Evolutionary conservation across 2,113 vertebrate species (phyloP).

Genomic region (Illadopsis cleaveri): DNA sequence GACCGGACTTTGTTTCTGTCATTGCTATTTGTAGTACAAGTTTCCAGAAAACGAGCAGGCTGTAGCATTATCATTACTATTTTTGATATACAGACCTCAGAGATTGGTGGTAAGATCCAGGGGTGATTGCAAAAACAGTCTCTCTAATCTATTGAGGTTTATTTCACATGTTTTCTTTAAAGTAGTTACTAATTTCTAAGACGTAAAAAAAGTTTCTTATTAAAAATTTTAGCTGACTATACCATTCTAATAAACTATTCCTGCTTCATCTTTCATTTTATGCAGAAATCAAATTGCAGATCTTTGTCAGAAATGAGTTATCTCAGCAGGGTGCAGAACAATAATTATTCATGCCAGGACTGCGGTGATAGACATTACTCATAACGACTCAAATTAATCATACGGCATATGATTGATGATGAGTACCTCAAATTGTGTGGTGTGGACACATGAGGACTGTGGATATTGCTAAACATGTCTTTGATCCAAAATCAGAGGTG

Average conservation of each 20-base stretch:
- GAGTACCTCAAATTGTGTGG: slow-evolving; percentile 39
- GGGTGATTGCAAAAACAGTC: neutral
- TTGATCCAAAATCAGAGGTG: slow-evolving; percentile 59
- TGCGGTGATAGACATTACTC: slow-evolving; percentile 63
- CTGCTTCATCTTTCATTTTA: slow-evolving; percentile 23
- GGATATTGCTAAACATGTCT: slow-evolving; percentile 58
- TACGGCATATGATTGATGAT: slow-evolving; percentile 52
- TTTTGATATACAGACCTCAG: neutral
- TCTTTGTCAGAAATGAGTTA: slow-evolving; percentile 62
- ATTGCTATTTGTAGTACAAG: neutral
- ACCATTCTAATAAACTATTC: slow-evolving; percentile 8
- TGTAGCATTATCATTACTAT: neutral
- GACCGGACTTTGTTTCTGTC: neutral
- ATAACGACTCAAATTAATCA: slow-evolving; percentile 66
- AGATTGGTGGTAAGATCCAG: neutral
- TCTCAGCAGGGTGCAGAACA: slow-evolving; percentile 30
- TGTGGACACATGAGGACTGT: slow-evolving; percentile 26
- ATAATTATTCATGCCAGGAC: slow-evolving; percentile 59
- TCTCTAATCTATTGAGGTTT: neutral
- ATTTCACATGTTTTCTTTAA: neutral
- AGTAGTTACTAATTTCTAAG: neutral
- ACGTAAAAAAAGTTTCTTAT: neutral
- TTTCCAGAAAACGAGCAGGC: neutral
- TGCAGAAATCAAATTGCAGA: slow-evolving; percentile 49
- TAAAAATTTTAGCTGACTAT: neutral